Conservation (phyloP, 2,888 invertebrate genomes). For the Auanema freiburgensis region DNA sequence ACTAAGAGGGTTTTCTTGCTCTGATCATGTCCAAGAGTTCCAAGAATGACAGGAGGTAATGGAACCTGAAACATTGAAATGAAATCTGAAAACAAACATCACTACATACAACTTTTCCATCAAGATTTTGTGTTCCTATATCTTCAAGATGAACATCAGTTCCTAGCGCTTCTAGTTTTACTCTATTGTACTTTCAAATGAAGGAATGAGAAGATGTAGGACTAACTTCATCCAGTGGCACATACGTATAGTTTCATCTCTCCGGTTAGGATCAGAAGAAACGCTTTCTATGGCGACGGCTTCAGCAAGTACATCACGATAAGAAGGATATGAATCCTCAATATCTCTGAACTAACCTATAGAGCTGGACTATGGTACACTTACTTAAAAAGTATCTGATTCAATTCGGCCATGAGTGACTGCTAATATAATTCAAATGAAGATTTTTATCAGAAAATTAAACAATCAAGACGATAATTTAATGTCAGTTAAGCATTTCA, state of each 20-base stretch:
- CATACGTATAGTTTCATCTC: constrained; percentile 82
- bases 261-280: constrained; percentile 82
- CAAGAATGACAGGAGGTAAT: constrained; percentile 58
- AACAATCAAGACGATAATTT: no score
- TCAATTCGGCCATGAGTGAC: background rate
- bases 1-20: constrained; percentile 88
- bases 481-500: no score
- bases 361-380: background rate
- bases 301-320: constrained; percentile 65
- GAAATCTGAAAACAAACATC: background rate
- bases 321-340: constrained; percentile 27
- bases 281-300: constrained; percentile 91
- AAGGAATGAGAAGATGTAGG: constrained; percentile 67
- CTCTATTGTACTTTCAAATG: constrained; percentile 14
- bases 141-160: constrained; percentile 34
- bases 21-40: constrained; percentile 74
- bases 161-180: constrained; percentile 32
- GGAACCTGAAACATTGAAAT: constrained; percentile 21
- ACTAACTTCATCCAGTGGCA: constrained; percentile 74
- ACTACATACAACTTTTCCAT: constrained; percentile 33
- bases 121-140: constrained; percentile 36
- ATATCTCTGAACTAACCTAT: constrained; percentile 20
- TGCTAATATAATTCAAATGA: background rate
- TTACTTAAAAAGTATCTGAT: constrained; percentile 14
- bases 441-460: no score